Percentiles rank a stretch among this genome's conserved stretches.
These are phyloP conservation scores for Caenorhabditis doughertyi DNA, from an alignment of 2,888 invertebrate genomes.

Conservation along the genomic window DNA sequence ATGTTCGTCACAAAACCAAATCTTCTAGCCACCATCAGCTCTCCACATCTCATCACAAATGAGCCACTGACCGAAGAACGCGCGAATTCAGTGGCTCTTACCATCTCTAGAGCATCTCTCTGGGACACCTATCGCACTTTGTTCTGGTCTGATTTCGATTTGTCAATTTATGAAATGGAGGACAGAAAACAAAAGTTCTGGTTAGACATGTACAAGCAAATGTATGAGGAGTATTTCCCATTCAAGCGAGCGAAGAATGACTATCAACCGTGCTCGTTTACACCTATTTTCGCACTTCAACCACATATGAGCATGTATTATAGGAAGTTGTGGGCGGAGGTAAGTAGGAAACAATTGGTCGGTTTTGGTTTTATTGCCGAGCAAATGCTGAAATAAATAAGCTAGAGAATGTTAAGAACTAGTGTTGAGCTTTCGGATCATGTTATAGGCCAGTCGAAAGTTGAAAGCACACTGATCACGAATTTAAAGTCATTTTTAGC, in stretches of 20 bases:
- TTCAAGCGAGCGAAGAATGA: conserved; percentile 88
- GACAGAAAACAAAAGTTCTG: conserved; percentile 87
- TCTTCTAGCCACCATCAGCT: conserved; percentile 75
- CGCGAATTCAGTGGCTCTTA: conserved; percentile 74
- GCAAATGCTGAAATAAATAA: too few relatives aligned
- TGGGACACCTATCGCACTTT: conserved; percentile 82
- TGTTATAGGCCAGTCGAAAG: too few relatives aligned
- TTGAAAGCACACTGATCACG: too few relatives aligned
- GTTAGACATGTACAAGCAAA: conserved; percentile 88
- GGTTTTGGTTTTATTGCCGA: too few relatives aligned
- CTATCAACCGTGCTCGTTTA: conserved; percentile 91
- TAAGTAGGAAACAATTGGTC: conserved; percentile 8
- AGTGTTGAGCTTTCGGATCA: too few relatives aligned
- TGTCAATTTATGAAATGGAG: conserved; percentile 80
- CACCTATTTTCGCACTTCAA: conserved; percentile 88
- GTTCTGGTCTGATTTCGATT: conserved; percentile 82
- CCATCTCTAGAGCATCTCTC: conserved; percentile 75
- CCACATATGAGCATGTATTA: conserved; percentile 83
- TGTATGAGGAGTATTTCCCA: conserved; percentile 91
- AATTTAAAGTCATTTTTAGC: too few relatives aligned
- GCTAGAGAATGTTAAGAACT: too few relatives aligned
- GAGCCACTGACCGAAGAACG: conserved; percentile 70
- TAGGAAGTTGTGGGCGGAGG: conserved; percentile 79
- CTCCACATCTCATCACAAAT: conserved; percentile 78
- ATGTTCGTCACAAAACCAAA: conserved; percentile 81